phyloP scores from a whole-genome alignment of 2,797 vertebrate genomes.

The Scyliorhinus canicula region DNA sequence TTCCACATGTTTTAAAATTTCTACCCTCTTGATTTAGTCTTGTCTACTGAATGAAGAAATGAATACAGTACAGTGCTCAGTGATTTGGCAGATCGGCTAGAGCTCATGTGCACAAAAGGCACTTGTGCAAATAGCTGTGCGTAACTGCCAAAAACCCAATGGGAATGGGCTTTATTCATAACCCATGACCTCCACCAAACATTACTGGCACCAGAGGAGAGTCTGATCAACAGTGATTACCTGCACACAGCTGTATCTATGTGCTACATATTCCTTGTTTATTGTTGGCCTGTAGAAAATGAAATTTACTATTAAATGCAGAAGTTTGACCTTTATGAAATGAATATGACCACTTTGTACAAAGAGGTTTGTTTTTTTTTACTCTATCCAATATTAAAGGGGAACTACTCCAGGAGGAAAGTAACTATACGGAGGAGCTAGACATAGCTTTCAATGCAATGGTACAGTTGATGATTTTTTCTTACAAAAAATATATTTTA shows the following conservation, averaged over 20 bases:
- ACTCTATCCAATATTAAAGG: neutral
- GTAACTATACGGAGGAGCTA: neutral
- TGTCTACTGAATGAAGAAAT: slow-evolving; percentile 7
- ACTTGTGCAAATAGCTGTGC: slow-evolving; percentile 23
- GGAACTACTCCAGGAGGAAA: neutral
- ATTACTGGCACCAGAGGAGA: slow-evolving; percentile 21
- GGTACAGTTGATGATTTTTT: neutral
- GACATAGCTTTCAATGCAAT: neutral
- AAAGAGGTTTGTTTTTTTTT: neutral
- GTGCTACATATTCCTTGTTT: neutral
- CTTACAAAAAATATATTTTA: too few species aligned
- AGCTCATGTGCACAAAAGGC: slow-evolving; percentile 1
- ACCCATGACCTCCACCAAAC: slow-evolving; percentile 33
- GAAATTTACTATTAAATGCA: neutral
- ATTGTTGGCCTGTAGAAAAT: neutral
- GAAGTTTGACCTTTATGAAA: neutral
- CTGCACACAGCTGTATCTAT: neutral
- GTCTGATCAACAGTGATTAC: slow-evolving; percentile 1
- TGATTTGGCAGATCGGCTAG: neutral
- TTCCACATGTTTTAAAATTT: slow-evolving; percentile 3
- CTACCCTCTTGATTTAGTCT: slow-evolving; percentile 2
- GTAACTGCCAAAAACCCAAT: slow-evolving; percentile 8
- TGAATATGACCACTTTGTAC: neutral
- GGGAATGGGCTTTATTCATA: slow-evolving; percentile 20
- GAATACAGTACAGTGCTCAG: neutral